Base-by-base conservation (phyloP, 2,797 vertebrate genomes). In the Lerista edwardsae region DNA sequence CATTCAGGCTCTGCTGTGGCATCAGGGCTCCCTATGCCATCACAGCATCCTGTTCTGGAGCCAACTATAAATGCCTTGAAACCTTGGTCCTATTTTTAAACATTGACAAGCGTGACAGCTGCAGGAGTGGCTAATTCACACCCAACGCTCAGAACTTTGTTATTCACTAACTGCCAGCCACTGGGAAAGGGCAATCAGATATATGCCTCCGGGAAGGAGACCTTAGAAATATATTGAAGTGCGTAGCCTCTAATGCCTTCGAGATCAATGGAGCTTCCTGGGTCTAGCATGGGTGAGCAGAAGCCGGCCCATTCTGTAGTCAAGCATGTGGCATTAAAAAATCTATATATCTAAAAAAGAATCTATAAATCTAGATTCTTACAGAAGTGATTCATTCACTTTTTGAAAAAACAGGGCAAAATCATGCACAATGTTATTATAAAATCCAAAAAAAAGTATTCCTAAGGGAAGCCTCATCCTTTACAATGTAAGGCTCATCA, bases 181-280 rank as follows among this genome's bases (percentile, higher is more conserved):
- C 23, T 19, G 36, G 87, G 87, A 71, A 65, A 39, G 88, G 83
- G 81, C 85, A 89, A 89, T 85, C 0, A 0, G 86, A 87, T 89
- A 83, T 86, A 79, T 80, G 92, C 93, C 90, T 89, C 81, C 61
- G 91, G 92, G 90, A 93, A 94, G 89, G 91, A 91, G 88, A 92
- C 83, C 59, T 92, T 82, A 82, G 80, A 79, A 23, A 68, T 72
- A 34, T 1, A n/a, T 31, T 55, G 51, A 61, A 29, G 59, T 1
- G 0, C 2, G 79, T 19, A 69, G 86, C 83, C 89, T 81, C 69
- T 88, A 86, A 82, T 91, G 73, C 74, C 71, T 14, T 9, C 0
- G 41, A 31, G 44, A 87, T 94, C 31, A 0, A 93, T 85, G 1
- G 0, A 23, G 19, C 12, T 78, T 72, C 67, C 1, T 75, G 87